A percentile compares a stretch with the other conserved stretches of the same genome.
phyloP scores from a whole-genome alignment of 1,140 invertebrate species.

The Drosophila cardini region DNA sequence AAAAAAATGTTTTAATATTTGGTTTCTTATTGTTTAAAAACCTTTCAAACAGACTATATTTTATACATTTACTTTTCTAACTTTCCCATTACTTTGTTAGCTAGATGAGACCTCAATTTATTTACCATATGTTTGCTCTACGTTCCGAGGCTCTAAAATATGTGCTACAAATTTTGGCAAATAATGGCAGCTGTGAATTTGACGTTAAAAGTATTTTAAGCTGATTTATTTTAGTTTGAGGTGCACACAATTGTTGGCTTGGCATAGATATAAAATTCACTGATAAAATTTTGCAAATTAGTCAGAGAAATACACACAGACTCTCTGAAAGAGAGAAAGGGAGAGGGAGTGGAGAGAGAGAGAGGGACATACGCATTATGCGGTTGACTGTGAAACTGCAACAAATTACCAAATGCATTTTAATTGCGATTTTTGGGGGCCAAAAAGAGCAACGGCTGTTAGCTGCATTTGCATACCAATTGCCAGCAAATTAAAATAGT shows the following conservation, averaged over 20 bases:
- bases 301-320: slow-evolving; percentile 42
- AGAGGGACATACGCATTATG: slow-evolving; percentile 12
- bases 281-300: slow-evolving; percentile 76
- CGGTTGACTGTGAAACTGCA: slow-evolving; percentile 37
- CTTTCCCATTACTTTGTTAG: background rate
- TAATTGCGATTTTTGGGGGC: slow-evolving; percentile 62
- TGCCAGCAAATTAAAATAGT: slow-evolving; percentile 60
- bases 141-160: slow-evolving; percentile 1
- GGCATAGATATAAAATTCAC: slow-evolving; percentile 70
- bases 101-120: background rate
- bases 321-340: background rate
- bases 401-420: slow-evolving; percentile 74
- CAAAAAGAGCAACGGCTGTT: background rate
- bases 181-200: background rate
- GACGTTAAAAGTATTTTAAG: background rate
- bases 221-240: slow-evolving; percentile 2
- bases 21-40: too few relatives aligned
- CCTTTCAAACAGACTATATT: too few relatives aligned
- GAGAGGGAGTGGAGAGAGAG: background rate
- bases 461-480: slow-evolving; percentile 60
- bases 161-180: slow-evolving; percentile 42
- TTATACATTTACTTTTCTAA: background rate
- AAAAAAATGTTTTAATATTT: too few relatives aligned
- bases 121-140: background rate
- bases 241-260: background rate